A percentile compares a stretch with the other conserved stretches of the same genome.
These are phyloP conservation scores for Tholera decimalis DNA, from an alignment of 2,888 invertebrate genomes.

Conservation along the genomic window DNA sequence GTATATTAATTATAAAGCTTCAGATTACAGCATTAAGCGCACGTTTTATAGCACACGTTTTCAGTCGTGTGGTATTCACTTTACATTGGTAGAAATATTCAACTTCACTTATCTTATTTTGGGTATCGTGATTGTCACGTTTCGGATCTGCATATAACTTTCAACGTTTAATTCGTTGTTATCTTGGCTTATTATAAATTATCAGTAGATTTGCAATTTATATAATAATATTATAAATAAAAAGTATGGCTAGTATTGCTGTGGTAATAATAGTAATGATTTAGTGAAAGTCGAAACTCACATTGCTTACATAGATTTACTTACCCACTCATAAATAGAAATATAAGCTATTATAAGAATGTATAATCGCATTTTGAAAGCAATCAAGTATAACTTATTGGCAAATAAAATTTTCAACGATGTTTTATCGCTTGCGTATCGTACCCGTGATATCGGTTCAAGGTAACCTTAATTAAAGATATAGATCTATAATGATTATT, in stretches of 20 bases:
- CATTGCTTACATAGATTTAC: background rate
- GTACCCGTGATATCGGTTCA: slow-evolving; percentile 54
- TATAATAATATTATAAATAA: background rate
- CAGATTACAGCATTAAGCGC: slow-evolving; percentile 23
- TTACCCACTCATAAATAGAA: slow-evolving; percentile 1
- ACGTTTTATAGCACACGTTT: slow-evolving; percentile 37
- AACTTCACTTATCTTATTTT: slow-evolving; percentile 41
- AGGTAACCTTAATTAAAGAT: slow-evolving; percentile 52
- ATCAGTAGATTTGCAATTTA: slow-evolving; percentile 5
- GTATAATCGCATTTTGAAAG: slow-evolving; percentile 34
- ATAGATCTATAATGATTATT: background rate
- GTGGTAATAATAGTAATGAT: slow-evolving; percentile 13
- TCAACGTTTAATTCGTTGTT: slow-evolving; percentile 5
- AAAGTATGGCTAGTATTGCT: slow-evolving; percentile 12
- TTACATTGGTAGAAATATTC: slow-evolving; percentile 21
- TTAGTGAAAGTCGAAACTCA: background rate
- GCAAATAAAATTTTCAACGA: slow-evolving; percentile 43
- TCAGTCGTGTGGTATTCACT: slow-evolving; percentile 25
- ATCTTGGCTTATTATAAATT: slow-evolving; percentile 21
- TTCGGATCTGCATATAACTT: slow-evolving; percentile 22
- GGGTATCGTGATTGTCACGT: slow-evolving; percentile 26
- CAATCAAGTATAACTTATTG: slow-evolving; percentile 30
- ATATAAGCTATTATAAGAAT: slow-evolving; percentile 14
- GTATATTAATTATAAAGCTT: slow-evolving; percentile 23
- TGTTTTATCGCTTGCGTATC: slow-evolving; percentile 44